Evolutionary conservation across 2,888 invertebrate species (phyloP), one percentile per base, ranked within the genome.

Genomic region (Cephus spinipes): DNA sequence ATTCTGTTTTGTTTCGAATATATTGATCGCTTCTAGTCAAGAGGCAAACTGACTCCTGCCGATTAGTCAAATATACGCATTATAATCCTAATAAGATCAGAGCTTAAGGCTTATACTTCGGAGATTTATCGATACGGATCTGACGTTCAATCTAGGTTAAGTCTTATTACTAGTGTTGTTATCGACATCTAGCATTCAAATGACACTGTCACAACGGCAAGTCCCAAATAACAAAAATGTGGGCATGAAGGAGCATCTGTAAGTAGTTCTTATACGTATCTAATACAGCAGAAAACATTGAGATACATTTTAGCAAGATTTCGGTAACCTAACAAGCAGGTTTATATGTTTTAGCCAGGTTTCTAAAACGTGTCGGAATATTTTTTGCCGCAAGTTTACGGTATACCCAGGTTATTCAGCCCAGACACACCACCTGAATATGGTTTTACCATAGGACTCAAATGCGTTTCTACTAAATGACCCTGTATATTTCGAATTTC

Each of bases 71-170:
- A 71, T 71, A 31, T 33, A 71, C 33, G 32, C 12, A 71, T 31
- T 71, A 31, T 71, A 71, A 71, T 71, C 71, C 33, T 71, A 71
- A 71, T 71, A 33, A 71, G 71, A 71, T 71, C 71, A 32, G 32
- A 71, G 71, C 71, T 71, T 71, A 71, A 12, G 31, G 32, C 71
- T 71, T 71, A 71, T 23, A 71, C 31, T 23, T 55, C 4, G 33
- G 33, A 71, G 71, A 71, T 31, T 71, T 33, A 71, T 71, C 71
- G 71, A 71, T 71, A 71, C 33, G 12, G 31, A 71, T 71, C 71
- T 71, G 33, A 33, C 71, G 33, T 71, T 15, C 31, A 32, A 71
- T 71, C 32, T 71, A 33, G 71, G 33, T 71, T 71, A 71, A 33
- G 32, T 71, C 71, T 71, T 71, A 71, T 71, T 71, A 31, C 55